Percentiles rank a stretch among this genome's conserved stretches.
phyloP scores from a whole-genome alignment of 2,797 vertebrate species.

The Melanotaenia trifasciata region DNA sequence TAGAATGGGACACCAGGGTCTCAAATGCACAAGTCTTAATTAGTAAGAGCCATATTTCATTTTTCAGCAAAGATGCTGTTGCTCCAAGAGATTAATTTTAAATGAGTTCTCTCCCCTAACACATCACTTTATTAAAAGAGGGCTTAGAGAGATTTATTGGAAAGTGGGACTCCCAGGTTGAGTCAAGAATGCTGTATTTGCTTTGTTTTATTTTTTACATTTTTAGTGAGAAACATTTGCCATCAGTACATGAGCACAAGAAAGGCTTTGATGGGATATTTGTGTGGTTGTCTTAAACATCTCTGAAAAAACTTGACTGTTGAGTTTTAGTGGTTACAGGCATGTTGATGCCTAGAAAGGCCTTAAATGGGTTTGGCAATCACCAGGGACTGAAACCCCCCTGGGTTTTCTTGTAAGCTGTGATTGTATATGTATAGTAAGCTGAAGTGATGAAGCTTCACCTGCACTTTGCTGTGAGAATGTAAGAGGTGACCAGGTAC shows the following conservation, averaged over 20 bases:
- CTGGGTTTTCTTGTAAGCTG: conserved; percentile 78
- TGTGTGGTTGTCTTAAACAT: conserved; percentile 46
- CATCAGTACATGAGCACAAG: conserved; percentile 44
- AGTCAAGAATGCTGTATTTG: conserved; percentile 42
- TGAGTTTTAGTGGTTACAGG: conserved; percentile 63
- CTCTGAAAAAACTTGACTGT: conserved; percentile 63
- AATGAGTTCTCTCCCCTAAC: conserved; percentile 37
- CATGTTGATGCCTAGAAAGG: conserved; percentile 66
- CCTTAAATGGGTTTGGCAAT: conserved; percentile 83
- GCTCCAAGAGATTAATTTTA: conserved; percentile 64
- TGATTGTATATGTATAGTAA: conserved; percentile 84
- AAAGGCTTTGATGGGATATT: conserved; percentile 33
- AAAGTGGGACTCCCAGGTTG: conserved; percentile 31
- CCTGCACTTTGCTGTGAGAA: conserved; percentile 85
- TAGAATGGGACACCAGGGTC: conserved; percentile 61
- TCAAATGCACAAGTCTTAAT: conserved; percentile 78
- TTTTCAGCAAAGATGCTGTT: conserved; percentile 67
- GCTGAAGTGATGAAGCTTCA: conserved; percentile 75
- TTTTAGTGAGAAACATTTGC: conserved; percentile 37
- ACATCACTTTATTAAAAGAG: conserved; percentile 26
- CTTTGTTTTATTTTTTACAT: conserved; percentile 12
- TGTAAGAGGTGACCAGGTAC: conserved; percentile 71
- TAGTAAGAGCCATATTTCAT: conserved; percentile 69
- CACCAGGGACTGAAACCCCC: conserved; percentile 54
- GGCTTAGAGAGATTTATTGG: conserved; percentile 29